Percentiles rank a stretch among this genome's conserved stretches.
These are phyloP conservation scores for Papilio polyxenes DNA, from an alignment of 1,140 invertebrate genomes.

Conservation along the genomic window DNA sequence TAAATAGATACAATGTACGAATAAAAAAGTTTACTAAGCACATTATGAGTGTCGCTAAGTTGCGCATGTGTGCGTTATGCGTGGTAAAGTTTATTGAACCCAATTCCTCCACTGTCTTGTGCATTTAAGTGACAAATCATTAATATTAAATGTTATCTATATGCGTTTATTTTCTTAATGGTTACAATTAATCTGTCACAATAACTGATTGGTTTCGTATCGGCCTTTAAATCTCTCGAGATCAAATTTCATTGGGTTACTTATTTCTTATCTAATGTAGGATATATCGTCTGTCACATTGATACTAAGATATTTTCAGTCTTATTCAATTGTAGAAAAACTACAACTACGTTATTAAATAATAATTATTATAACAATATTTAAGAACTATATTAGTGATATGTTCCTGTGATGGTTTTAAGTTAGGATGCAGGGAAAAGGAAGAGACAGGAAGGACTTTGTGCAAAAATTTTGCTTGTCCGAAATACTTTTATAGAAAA, in stretches of 20 bases:
- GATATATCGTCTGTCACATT: neutral
- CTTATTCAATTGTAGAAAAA: neutral
- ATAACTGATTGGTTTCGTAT: conserved; percentile 4
- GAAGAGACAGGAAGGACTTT: too few relatives aligned
- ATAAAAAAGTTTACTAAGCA: conserved; percentile 23
- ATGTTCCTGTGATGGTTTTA: too few relatives aligned
- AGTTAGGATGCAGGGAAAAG: too few relatives aligned
- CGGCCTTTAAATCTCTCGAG: neutral
- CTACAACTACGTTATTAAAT: neutral
- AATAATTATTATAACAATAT: neutral
- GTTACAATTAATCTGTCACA: neutral
- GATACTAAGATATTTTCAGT: neutral
- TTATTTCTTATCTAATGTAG: conserved; percentile 1
- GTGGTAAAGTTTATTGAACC: neutral
- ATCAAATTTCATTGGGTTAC: neutral
- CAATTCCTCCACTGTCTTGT: neutral
- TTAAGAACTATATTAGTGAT: too few relatives aligned
- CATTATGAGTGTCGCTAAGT: conserved; percentile 19
- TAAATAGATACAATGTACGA: conserved; percentile 11
- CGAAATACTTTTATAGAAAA: too few relatives aligned
- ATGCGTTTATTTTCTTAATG: conserved; percentile 8
- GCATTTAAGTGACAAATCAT: conserved; percentile 13
- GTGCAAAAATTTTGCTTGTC: too few relatives aligned
- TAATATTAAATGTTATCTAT: neutral
- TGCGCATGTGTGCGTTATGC: conserved; percentile 10